A percentile compares a stretch with the other conserved stretches of the same genome.
These are phyloP conservation scores for Nixonia krombeini DNA, from an alignment of 1,140 invertebrate species.

Conservation along the genomic window DNA sequence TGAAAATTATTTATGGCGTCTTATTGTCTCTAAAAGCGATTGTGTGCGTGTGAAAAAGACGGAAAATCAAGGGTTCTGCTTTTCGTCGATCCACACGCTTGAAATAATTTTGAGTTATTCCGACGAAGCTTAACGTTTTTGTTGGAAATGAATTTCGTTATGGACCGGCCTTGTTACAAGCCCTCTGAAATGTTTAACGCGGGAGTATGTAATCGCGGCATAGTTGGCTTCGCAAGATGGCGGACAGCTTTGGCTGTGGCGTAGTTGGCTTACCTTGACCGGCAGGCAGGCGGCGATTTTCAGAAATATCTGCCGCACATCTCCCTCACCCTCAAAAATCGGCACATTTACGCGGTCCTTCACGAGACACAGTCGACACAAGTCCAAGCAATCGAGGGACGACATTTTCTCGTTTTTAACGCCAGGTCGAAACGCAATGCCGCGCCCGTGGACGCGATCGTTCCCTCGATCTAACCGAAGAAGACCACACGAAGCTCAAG, in stretches of 20 bases:
- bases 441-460: slow-evolving; percentile 58
- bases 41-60: background rate
- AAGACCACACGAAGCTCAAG: slow-evolving; percentile 39
- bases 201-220: background rate
- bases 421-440: slow-evolving; percentile 51
- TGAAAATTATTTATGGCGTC: slow-evolving; percentile 16
- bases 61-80: background rate
- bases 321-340: slow-evolving; percentile 74
- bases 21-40: background rate
- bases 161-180: slow-evolving; percentile 9
- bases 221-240: slow-evolving; percentile 43
- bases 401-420: slow-evolving; percentile 66
- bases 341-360: slow-evolving; percentile 74
- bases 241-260: slow-evolving; percentile 59
- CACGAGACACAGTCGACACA: slow-evolving; percentile 75
- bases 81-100: background rate
- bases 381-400: slow-evolving; percentile 71
- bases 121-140: slow-evolving; percentile 1
- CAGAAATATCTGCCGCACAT: slow-evolving; percentile 73
- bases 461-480: slow-evolving; percentile 46
- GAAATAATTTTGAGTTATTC: background rate
- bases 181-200: background rate
- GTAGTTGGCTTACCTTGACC: slow-evolving; percentile 74
- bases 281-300: slow-evolving; percentile 75
- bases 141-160: slow-evolving; percentile 12